These are phyloP conservation scores for Agrilus mali DNA, from an alignment of 2,888 invertebrate genomes.

Conservation along the genomic window DNA sequence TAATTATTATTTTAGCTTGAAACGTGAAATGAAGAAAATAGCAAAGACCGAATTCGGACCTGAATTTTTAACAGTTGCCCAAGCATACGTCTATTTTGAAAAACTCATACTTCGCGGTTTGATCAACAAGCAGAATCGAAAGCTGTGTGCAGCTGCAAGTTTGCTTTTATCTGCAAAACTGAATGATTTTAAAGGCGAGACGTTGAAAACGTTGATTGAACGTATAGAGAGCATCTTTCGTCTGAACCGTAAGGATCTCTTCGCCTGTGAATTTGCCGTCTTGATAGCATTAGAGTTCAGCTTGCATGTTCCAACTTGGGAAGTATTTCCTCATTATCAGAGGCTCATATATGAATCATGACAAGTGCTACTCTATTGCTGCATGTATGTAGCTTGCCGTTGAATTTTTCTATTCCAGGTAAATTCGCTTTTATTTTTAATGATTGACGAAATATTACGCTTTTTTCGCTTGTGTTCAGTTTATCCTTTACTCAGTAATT, in stretches of 20 bases:
- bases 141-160: constrained; percentile 91
- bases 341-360: constrained; percentile 85
- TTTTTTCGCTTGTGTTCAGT: too few relatives aligned
- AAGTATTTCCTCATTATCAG: constrained; percentile 92
- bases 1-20: constrained; percentile 52
- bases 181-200: constrained; percentile 90
- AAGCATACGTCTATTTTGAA: constrained; percentile 97
- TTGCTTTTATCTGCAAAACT: constrained; percentile 89
- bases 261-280: constrained; percentile 88
- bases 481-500: too few relatives aligned
- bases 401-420: too few relatives aligned
- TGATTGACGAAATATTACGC: too few relatives aligned
- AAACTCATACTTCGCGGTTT: constrained; percentile 83
- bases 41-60: constrained; percentile 70
- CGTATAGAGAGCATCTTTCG: constrained; percentile 86
- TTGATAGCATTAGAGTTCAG: constrained; percentile 91
- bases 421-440: too few relatives aligned
- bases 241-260: constrained; percentile 77
- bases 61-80: constrained; percentile 86
- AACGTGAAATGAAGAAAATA: constrained; percentile 90
- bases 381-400: too few relatives aligned
- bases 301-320: constrained; percentile 80
- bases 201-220: constrained; percentile 79
- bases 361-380: constrained; percentile 29
- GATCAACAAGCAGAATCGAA: constrained; percentile 91